Evolutionary conservation across 1,140 invertebrate genomes (phyloP).

Genomic region (Mercenaria mercenaria): DNA sequence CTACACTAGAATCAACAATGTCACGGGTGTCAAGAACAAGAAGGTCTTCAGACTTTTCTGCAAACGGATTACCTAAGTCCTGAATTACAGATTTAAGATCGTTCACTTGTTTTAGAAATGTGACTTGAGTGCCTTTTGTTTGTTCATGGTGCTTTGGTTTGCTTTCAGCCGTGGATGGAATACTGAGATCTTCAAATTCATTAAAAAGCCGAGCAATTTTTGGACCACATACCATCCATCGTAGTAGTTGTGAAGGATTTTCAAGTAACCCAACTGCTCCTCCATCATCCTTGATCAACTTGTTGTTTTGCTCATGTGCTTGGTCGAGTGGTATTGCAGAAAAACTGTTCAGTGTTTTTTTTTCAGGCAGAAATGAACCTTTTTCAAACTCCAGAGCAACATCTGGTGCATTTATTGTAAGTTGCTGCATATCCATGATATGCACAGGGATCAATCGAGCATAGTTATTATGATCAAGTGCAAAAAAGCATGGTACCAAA

Average conservation of each 20-base stretch:
- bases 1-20: neutral
- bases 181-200: constrained; percentile 24
- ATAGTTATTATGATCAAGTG: constrained; percentile 69
- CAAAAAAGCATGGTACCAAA: constrained; percentile 51
- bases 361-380: constrained; percentile 58
- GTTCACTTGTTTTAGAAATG: neutral
- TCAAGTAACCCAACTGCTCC: constrained; percentile 72
- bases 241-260: constrained; percentile 17
- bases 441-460: constrained; percentile 71
- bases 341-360: neutral
- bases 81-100: neutral
- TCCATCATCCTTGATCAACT: constrained; percentile 72
- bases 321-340: constrained; percentile 76
- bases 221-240: constrained; percentile 52
- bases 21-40: neutral
- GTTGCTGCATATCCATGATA: constrained; percentile 56
- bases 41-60: neutral
- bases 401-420: constrained; percentile 2
- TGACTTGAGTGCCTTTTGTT: neutral
- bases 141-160: neutral
- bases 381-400: constrained; percentile 16
- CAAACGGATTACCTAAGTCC: constrained; percentile 8
- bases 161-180: too few species aligned
- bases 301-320: constrained; percentile 72
- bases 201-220: constrained; percentile 47